Conservation (phyloP, 2,113 vertebrate species). For the Rhodinocichla rosea region DNA sequence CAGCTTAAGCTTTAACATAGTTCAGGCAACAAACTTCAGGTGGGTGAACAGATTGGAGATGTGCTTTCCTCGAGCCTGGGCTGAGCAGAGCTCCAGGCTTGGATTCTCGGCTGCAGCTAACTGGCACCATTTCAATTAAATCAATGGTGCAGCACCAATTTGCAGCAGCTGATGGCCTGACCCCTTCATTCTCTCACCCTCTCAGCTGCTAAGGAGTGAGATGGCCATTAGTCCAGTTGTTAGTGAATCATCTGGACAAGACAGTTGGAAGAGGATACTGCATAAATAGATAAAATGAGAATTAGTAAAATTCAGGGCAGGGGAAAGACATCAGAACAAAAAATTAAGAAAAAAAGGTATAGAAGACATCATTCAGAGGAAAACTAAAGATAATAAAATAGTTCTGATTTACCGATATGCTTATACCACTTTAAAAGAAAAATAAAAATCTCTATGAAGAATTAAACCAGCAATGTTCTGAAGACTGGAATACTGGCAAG, state of each 20-base stretch:
- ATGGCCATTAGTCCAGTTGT: conserved; percentile 65
- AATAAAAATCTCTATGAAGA: not conserved
- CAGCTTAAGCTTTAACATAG: not conserved
- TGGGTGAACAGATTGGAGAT: not conserved
- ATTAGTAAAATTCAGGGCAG: not conserved
- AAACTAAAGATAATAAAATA: not conserved
- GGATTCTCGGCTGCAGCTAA: not conserved
- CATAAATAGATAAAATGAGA: conserved; percentile 10
- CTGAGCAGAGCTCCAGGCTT: not conserved
- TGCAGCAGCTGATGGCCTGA: conserved; percentile 50
- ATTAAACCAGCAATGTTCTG: not conserved
- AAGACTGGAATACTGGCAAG: not conserved
- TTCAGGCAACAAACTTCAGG: not conserved
- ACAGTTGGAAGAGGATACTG: conserved; percentile 38
- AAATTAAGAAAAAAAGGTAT: not conserved
- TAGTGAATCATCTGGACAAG: conserved; percentile 71
- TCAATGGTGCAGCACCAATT: conserved; percentile 31
- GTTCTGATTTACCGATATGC: not conserved
- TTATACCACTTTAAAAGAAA: not conserved
- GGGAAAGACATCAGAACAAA: not conserved
- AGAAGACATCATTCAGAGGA: not conserved
- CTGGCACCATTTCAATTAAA: conserved; percentile 38
- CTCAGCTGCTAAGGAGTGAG: conserved; percentile 57
- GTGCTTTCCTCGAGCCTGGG: not conserved
- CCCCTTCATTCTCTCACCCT: conserved; percentile 10